phyloP scores from a whole-genome alignment of 2,888 invertebrate genomes.

The Lasius platythorax region DNA sequence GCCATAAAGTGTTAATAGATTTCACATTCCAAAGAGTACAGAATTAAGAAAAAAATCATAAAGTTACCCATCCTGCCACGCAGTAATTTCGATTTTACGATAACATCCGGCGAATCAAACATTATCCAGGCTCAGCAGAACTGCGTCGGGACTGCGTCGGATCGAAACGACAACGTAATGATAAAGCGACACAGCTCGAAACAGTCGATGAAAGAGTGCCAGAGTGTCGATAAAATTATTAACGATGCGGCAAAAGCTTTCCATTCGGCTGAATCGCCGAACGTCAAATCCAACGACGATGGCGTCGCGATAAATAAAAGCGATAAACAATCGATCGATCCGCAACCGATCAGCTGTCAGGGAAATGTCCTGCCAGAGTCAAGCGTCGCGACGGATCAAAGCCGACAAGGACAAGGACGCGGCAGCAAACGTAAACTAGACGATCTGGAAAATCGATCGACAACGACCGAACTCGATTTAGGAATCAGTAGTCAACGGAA shows the following conservation, averaged over 20 bases:
- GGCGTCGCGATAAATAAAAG: conserved; percentile 13
- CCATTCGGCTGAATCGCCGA: background rate
- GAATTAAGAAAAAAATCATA: background rate
- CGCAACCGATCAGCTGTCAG: background rate
- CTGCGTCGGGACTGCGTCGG: background rate
- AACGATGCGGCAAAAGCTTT: background rate
- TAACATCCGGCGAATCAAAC: conserved; percentile 27
- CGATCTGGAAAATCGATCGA: background rate
- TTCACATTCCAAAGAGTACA: background rate
- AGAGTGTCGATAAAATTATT: conserved; percentile 53
- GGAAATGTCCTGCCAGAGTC: background rate
- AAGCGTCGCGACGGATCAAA: conserved; percentile 22
- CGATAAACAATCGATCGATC: conserved; percentile 32
- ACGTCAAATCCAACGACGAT: conserved; percentile 43
- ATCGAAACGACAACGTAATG: conserved; percentile 20
- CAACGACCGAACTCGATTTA: background rate
- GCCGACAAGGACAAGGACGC: conserved; percentile 10
- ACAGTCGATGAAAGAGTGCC: conserved; percentile 63
- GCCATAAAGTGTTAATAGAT: background rate
- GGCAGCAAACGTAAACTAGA: background rate
- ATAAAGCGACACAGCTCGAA: background rate
- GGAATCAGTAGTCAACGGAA: background rate
- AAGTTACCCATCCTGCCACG: background rate
- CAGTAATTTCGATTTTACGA: background rate
- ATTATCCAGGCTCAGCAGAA: conserved; percentile 23